phyloP scores from a whole-genome alignment of 2,113 vertebrate species.

The Poecilia latipinna region DNA sequence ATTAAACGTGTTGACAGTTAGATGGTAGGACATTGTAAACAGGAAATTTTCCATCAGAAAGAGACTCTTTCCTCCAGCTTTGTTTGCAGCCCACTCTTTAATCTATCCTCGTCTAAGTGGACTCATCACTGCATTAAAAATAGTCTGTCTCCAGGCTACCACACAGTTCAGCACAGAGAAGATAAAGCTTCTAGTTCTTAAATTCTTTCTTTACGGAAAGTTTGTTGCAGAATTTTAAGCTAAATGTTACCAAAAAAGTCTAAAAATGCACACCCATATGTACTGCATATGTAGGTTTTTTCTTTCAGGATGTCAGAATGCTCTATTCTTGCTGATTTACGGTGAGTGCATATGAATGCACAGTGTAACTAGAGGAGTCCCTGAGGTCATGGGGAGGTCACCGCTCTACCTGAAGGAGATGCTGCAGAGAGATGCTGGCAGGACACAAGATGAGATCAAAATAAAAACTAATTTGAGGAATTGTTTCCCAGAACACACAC shows the following conservation, averaged over 20 bases:
- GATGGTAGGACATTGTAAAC: neutral
- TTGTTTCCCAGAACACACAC: neutral
- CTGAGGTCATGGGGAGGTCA: conserved; percentile 45
- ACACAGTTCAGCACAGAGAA: neutral
- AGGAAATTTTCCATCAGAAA: neutral
- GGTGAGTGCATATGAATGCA: neutral
- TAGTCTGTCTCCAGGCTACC: neutral
- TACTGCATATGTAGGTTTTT: neutral
- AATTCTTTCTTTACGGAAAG: neutral
- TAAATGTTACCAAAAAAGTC: neutral
- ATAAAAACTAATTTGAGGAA: conserved; percentile 4
- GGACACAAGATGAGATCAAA: neutral
- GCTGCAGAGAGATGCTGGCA: conserved; percentile 10
- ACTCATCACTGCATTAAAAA: neutral
- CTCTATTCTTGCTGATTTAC: neutral
- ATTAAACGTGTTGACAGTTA: neutral
- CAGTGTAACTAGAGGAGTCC: conserved; percentile 34
- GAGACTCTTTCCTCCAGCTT: too few relatives aligned
- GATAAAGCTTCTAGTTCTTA: neutral
- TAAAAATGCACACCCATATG: neutral
- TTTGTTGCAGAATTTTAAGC: neutral
- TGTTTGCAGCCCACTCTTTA: too few relatives aligned
- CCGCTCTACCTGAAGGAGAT: conserved; percentile 20
- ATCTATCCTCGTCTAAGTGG: too few relatives aligned
- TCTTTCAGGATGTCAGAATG: neutral